Percentiles rank a stretch among this genome's conserved stretches.
phyloP scores from a whole-genome alignment of 2,888 invertebrate species.

The Acleris holmiana region DNA sequence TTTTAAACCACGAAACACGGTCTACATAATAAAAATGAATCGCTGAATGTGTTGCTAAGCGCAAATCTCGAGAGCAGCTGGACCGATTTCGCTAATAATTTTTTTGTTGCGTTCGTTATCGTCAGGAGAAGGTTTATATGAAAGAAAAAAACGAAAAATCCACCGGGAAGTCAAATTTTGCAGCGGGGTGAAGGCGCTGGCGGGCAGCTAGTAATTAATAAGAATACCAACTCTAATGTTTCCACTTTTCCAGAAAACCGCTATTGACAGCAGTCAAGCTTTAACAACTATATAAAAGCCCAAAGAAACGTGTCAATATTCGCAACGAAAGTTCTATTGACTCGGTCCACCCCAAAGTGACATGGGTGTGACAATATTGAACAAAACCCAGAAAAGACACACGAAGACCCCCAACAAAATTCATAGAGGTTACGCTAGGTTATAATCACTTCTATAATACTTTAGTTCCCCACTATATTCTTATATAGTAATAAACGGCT shows the following conservation, averaged over 20 bases:
- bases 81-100: no score
- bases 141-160: no score
- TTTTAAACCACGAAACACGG: no score
- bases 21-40: no score
- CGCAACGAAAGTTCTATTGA: constrained; percentile 25
- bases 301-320: constrained; percentile 25
- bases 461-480: constrained; percentile 23
- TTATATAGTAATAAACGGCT: constrained; percentile 30
- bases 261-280: constrained; percentile 11
- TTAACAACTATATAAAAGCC: constrained; percentile 11
- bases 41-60: no score
- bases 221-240: neutral
- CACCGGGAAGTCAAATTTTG: no score
- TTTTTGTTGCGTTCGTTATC: no score
- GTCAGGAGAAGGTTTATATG: no score
- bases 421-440: neutral
- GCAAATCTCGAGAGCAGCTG: no score
- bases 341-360: constrained; percentile 19
- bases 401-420: neutral
- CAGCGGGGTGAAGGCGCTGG: no score
- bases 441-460: constrained; percentile 1
- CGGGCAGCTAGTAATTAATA: no score
- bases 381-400: constrained; percentile 6
- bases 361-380: constrained; percentile 23
- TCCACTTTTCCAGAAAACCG: neutral